A percentile compares a stretch with the other conserved stretches of the same genome.
phyloP scores from a whole-genome alignment of 2,888 invertebrate genomes.

The Phyllotreta cruciferae region DNA sequence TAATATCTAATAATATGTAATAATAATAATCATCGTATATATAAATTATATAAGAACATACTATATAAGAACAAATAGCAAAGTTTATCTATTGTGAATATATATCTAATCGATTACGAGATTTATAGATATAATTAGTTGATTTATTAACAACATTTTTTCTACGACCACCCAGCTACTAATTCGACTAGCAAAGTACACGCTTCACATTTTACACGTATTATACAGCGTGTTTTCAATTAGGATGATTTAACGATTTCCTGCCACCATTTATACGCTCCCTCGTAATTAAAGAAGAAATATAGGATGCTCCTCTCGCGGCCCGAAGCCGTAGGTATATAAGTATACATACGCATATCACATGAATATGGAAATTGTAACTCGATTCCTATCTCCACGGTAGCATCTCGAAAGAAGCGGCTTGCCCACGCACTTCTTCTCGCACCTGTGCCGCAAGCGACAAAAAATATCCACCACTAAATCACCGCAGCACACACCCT shows the following conservation, averaged over 20 bases:
- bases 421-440: conserved; percentile 36
- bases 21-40: too few species aligned
- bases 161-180: too few species aligned
- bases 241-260: conserved; percentile 3
- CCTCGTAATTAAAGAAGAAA: conserved; percentile 5
- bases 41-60: too few species aligned
- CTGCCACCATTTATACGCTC: conserved; percentile 11
- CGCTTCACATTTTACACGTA: too few species aligned
- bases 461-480: conserved; percentile 6
- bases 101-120: too few species aligned
- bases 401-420: conserved; percentile 42
- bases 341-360: conserved; percentile 22
- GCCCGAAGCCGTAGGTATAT: conserved; percentile 3
- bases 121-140: too few species aligned
- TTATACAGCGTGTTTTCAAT: too few species aligned
- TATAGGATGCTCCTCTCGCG: background rate
- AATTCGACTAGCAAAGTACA: too few species aligned
- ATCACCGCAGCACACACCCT: conserved; percentile 17
- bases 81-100: too few species aligned
- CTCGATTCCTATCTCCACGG: conserved; percentile 46
- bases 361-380: conserved; percentile 50
- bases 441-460: conserved; percentile 14
- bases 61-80: too few species aligned
- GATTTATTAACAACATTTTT: too few species aligned
- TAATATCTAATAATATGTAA: too few species aligned